Evolutionary conservation across 2,113 vertebrate genomes (phyloP).

Genomic region (Erpornis zantholeuca): DNA sequence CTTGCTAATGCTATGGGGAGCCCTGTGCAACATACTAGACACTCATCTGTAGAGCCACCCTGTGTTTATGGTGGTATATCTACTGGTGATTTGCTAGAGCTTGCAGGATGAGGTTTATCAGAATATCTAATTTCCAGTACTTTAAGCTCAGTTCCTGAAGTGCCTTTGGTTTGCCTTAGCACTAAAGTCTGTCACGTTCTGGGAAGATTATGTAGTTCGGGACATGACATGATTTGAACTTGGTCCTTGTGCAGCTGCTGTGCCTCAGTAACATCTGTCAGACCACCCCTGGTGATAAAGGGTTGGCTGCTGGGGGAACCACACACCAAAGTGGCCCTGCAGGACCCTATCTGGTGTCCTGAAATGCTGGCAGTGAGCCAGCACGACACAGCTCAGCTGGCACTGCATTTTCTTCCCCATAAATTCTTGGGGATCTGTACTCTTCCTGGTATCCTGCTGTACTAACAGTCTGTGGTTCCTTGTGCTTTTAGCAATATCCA

Average conservation of each 20-base stretch:
- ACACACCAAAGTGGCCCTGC: neutral
- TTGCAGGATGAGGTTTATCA: neutral
- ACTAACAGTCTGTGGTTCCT: neutral
- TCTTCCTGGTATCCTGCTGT: neutral
- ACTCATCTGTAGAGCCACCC: neutral
- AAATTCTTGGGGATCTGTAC: neutral
- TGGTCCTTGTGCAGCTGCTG: neutral
- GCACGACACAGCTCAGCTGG: neutral
- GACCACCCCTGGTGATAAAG: neutral
- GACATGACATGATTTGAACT: neutral
- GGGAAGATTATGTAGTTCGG: neutral
- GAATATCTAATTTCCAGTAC: neutral
- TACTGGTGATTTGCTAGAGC: neutral
- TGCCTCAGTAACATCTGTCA: neutral
- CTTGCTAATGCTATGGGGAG: neutral
- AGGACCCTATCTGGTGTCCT: neutral
- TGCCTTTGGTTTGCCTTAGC: neutral
- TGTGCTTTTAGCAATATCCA: neutral
- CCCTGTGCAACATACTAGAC: neutral
- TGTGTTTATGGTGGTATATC: neutral
- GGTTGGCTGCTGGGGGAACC: fast-evolving
- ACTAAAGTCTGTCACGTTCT: neutral
- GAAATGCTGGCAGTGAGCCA: neutral
- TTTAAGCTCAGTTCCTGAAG: neutral
- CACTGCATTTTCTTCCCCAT: neutral